A percentile compares a stretch with the other conserved stretches of the same genome.
phyloP scores from a whole-genome alignment of 2,113 vertebrate genomes.

The Datnioides undecimradiatus region DNA sequence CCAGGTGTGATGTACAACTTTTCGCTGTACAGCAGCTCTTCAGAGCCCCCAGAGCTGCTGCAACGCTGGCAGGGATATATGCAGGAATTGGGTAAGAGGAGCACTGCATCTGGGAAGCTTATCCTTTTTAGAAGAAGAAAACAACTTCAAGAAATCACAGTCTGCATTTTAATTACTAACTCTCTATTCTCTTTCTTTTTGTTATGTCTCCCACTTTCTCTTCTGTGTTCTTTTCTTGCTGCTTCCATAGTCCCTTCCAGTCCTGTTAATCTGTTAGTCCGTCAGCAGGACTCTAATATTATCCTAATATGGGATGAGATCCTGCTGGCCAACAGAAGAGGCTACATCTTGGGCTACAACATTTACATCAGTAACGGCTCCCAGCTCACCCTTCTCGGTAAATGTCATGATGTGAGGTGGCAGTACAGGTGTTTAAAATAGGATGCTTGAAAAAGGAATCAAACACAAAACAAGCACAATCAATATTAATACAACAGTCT shows the following conservation, averaged over 20 bases:
- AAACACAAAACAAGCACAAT: background rate
- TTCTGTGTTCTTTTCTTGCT: background rate
- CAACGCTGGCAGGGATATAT: constrained; percentile 78
- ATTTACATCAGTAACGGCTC: constrained; percentile 76
- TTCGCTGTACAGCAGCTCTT: constrained; percentile 77
- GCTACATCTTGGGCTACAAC: constrained; percentile 80
- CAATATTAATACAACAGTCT: background rate
- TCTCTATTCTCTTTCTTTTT: background rate
- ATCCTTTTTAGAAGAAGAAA: background rate
- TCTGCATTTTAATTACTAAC: background rate
- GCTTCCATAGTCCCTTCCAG: constrained; percentile 69
- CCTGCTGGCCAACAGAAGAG: constrained; percentile 64
- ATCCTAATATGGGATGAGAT: constrained; percentile 77
- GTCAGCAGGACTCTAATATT: constrained; percentile 68
- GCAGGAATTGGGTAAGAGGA: constrained; percentile 77
- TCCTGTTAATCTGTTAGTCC: constrained; percentile 60
- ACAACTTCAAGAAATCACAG: background rate
- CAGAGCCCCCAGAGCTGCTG: constrained; percentile 65
- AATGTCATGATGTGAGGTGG: background rate
- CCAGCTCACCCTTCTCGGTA: constrained; percentile 76
- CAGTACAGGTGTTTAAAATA: background rate
- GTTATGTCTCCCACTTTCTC: background rate
- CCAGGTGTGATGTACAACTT: constrained; percentile 81
- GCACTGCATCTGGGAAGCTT: background rate
- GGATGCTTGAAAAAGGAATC: background rate